A percentile compares a stretch with the other conserved stretches of the same genome.
Conservation (phyloP, 2,113 vertebrate genomes). For the Dipodomys merriami region DNA sequence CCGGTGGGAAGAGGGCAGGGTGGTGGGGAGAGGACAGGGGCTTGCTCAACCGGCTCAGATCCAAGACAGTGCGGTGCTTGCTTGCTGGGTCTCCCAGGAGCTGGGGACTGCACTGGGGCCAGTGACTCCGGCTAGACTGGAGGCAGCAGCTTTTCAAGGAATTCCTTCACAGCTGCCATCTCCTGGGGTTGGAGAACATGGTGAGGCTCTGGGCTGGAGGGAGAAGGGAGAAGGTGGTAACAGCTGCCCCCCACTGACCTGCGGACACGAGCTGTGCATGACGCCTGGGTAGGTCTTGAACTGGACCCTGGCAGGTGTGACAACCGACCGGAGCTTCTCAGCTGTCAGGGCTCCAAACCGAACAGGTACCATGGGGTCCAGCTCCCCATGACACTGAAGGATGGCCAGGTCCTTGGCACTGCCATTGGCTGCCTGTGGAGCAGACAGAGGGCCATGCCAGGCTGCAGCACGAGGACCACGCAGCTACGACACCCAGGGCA, state of each 20-base stretch:
- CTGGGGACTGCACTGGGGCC: conserved; percentile 87
- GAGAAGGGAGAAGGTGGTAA: background rate
- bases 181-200: conserved; percentile 86
- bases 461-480: background rate
- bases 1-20: conserved; percentile 64
- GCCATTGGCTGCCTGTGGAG: conserved; percentile 89
- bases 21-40: conserved; percentile 89
- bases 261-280: conserved; percentile 93
- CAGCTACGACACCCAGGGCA: background rate
- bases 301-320: conserved; percentile 91
- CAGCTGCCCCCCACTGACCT: conserved; percentile 85
- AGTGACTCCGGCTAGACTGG: conserved; percentile 90
- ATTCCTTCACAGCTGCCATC: conserved; percentile 96
- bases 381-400: conserved; percentile 97
- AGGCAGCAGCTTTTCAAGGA: conserved; percentile 97
- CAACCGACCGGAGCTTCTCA: conserved; percentile 93
- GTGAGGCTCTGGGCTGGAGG: background rate
- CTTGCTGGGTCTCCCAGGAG: conserved; percentile 77
- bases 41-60: conserved; percentile 88
- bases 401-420: conserved; percentile 93
- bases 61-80: conserved; percentile 82
- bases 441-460: conserved; percentile 28
- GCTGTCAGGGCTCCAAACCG: conserved; percentile 94
- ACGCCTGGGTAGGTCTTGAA: conserved; percentile 94
- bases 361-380: conserved; percentile 94